Percentiles rank a stretch among this genome's conserved stretches.
These are phyloP conservation scores for Zelostemma sp. DNA, from an alignment of 1,140 invertebrate species.

Conservation along the genomic window DNA sequence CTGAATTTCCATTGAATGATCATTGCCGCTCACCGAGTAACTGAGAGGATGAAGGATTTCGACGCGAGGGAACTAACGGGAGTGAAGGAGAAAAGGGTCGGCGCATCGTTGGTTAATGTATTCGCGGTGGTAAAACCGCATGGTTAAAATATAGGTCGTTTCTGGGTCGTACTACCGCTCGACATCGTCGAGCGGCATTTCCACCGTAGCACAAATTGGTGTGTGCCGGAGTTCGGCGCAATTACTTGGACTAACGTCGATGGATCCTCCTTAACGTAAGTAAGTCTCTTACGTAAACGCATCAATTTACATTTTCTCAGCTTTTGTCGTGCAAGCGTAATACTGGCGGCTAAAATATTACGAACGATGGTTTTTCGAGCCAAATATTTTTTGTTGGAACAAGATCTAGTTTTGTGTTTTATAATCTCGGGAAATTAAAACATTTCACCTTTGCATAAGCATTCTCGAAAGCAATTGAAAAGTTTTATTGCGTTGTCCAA, in stretches of 20 bases:
- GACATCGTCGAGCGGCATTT: constrained; percentile 35
- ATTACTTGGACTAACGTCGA: constrained; percentile 42
- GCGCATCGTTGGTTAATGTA: constrained; percentile 38
- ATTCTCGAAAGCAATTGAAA: constrained; percentile 22
- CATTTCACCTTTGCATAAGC: too few species aligned
- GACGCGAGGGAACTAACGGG: constrained; percentile 10
- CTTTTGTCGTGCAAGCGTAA: constrained; percentile 45
- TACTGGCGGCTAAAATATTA: too few species aligned
- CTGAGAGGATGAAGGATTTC: not conserved
- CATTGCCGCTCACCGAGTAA: constrained; percentile 24
- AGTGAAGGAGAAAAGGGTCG: constrained; percentile 9
- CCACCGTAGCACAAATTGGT: constrained; percentile 39
- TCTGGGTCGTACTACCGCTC: constrained; percentile 21
- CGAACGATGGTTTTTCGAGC: too few species aligned
- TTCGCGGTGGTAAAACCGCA: constrained; percentile 20
- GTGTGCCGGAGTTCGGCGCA: constrained; percentile 35
- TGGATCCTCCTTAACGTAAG: constrained; percentile 48
- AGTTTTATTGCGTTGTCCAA: constrained; percentile 34
- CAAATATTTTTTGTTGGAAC: too few species aligned
- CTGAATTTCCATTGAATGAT: constrained; percentile 50
- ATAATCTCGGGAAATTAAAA: too few species aligned
- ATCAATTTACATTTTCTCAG: constrained; percentile 45
- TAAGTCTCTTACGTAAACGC: constrained; percentile 41
- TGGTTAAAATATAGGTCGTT: constrained; percentile 32
- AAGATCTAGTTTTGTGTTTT: too few species aligned